Base-by-base conservation (phyloP, 2,797 vertebrate species). In the Sciurus carolinensis region DNA sequence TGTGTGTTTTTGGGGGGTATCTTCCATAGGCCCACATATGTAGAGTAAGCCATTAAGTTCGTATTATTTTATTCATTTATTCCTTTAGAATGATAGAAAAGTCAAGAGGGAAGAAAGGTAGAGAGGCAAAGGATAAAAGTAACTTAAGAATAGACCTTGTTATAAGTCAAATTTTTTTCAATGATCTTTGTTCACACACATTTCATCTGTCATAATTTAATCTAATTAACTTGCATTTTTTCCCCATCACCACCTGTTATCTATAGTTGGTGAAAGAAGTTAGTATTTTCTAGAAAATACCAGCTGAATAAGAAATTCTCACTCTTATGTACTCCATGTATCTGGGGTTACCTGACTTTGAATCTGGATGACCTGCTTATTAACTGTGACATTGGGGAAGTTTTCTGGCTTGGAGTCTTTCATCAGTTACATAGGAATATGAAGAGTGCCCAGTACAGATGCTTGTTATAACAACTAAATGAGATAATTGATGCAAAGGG, bases 211-310 rank as follows among this genome's bases (percentile, higher is more conserved):
- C 22, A 64, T 24, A 8, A 39, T 76, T 47, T 87, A 95, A 93
- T 66, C n/a, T 36, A 84, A 72, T 89, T 90, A 62, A 44, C n/a
- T 81, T 96, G 44, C 66, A 42, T 67, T 86, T 95, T 24, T 5
- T 39, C 39, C 36, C 15, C 7, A 7, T 62, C 57, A 52, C 33
- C 18, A 47, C 9, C 12, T 96, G 12, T 50, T 54, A 50, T 66
- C 33, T 76, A 54, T 0, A 5, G 33, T 47, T 47, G n/a, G 24
- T 39, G 22, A 94, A 91, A 57, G 47, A 79, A 44, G 50, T 77
- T 71, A 89, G 52, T 50, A 11, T 88, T 90, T 90, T 72, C 77
- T 87, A 79, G 95, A 80, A 82, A 82, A 82, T 33, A 71, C 1
- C 15, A 66, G 15, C 11, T 24, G 4, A 69, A 12, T 59, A 42